Evolutionary conservation across 2,888 invertebrate species (phyloP).

Genomic region (Lasius fuliginosus): DNA sequence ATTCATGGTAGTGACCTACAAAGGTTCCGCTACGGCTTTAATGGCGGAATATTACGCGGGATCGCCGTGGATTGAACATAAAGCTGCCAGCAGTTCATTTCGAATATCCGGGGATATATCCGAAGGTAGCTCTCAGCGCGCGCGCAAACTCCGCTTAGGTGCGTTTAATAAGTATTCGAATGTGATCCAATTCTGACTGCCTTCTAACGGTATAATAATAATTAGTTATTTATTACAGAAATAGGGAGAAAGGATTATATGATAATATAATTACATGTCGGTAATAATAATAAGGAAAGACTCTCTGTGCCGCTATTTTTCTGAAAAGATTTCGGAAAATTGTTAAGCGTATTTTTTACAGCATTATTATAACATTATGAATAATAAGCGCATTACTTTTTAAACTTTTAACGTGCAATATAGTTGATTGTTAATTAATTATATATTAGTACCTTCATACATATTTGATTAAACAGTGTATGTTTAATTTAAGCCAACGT

Average conservation of each 20-base stretch:
- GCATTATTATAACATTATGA: conserved; percentile 8
- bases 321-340: not conserved
- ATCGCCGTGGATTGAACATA: conserved; percentile 42
- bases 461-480: conserved; percentile 48
- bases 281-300: not conserved
- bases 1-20: conserved; percentile 73
- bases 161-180: conserved; percentile 20
- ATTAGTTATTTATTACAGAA: not conserved
- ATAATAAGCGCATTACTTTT: conserved; percentile 44
- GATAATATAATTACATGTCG: not conserved
- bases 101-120: conserved; percentile 40
- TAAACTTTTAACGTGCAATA: conserved; percentile 20
- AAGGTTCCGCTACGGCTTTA: conserved; percentile 65
- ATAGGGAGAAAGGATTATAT: not conserved
- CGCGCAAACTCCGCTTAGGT: not conserved
- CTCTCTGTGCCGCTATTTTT: not conserved
- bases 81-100: conserved; percentile 51
- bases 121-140: not conserved
- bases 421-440: conserved; percentile 41
- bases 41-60: conserved; percentile 60
- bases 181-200: not conserved
- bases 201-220: not conserved
- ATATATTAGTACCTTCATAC: conserved; percentile 42
- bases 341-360: not conserved
- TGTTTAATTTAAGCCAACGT: conserved; percentile 43